Base-by-base conservation (phyloP, 2,797 vertebrate genomes). In the Sebastes nivosus region DNA sequence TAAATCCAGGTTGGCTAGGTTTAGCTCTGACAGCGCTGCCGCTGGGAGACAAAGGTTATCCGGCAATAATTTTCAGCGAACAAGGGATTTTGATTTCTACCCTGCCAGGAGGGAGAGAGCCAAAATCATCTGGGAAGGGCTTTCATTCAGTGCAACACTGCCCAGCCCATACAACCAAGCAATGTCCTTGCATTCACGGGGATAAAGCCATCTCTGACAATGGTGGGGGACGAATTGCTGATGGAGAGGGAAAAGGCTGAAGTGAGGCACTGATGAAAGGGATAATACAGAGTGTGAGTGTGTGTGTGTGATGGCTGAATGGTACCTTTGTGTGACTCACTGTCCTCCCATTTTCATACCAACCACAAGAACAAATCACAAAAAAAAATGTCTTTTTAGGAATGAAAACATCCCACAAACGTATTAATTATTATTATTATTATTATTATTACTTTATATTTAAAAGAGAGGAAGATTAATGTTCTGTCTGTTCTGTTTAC, bases 81-180 rank as follows among this genome's bases (percentile, higher is more conserved):
- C 89, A 90, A 91, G 89, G 66, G 89, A 92, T 92, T 94, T 79
- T 90, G 88, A 93, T 92, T 93, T 84, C 81, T 64, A 73, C 50
- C 83, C 70, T 50, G 63, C 79, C 71, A 77, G 75, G 73, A 71
- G 52, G 46, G 66, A 82, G 83, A 87, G 59, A 80, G 67, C 61
- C 32, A 1, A 77, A 93, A 91, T 93, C 86, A 87, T 80, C 50
- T 67, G 70, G 12, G 5, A 72, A 67, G 58, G 79, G 74, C 24
- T 88, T 90, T 85, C 58, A 79, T 67, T 36, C 64, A 57, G 76
- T 38, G 68, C 64, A 5, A 61, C 2, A 38, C 85, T 81, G 80
- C 80, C 82, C 25, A 65, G 77, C 67, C 77, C 29, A 42, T 42
- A 74, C 84, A 87, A 78, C 74, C 87, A 59, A 64, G 90, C 77